Conservation (phyloP, 2,113 vertebrate species). For the Chaetura pelagica region DNA sequence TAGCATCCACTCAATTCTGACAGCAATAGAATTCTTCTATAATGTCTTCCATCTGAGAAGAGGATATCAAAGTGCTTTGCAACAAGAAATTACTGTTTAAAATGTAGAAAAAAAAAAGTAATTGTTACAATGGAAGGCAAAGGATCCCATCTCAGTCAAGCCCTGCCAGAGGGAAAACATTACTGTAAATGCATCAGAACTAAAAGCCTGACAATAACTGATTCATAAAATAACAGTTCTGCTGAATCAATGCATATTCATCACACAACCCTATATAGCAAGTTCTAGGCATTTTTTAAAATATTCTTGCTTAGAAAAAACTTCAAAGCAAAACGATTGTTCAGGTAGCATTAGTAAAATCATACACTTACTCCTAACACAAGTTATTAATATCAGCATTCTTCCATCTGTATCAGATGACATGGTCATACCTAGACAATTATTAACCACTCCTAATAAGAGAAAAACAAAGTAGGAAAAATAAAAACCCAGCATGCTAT, state of each 20-base stretch:
- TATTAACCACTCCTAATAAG: fast-evolving
- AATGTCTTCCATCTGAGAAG: conserved; percentile 3
- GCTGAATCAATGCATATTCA: background rate
- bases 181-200: background rate
- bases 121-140: background rate
- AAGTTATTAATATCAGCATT: background rate
- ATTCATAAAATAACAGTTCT: background rate
- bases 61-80: background rate
- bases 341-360: background rate
- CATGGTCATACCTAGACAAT: background rate
- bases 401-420: background rate
- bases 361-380: background rate
- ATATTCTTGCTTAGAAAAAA: background rate
- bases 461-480: background rate
- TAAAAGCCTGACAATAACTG: background rate
- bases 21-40: background rate
- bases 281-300: background rate
- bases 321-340: background rate
- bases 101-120: background rate
- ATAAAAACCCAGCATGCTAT: fast-evolving
- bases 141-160: background rate
- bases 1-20: background rate
- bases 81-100: conserved; percentile 7
- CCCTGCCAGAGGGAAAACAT: background rate
- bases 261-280: background rate